Evolutionary conservation across 2,797 vertebrate genomes (phyloP).

Genomic region (Luscinia luscinia): DNA sequence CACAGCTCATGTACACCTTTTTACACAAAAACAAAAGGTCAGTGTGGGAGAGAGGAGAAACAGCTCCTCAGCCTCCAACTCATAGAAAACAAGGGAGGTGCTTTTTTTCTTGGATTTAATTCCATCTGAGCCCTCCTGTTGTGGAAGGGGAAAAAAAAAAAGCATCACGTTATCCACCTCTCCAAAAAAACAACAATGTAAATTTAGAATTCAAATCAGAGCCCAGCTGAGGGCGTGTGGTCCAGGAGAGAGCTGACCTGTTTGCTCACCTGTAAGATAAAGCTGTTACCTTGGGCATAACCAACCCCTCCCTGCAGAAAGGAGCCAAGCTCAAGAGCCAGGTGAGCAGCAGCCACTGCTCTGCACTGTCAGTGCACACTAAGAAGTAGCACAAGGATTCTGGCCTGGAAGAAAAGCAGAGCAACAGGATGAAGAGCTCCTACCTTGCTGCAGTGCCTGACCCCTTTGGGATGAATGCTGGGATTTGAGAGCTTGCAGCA

Average conservation of each 20-base stretch:
- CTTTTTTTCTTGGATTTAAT: neutral
- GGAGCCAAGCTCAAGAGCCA: neutral
- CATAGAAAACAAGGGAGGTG: neutral
- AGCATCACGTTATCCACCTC: neutral
- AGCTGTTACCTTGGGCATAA: constrained; percentile 18
- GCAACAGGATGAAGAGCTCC: constrained; percentile 17
- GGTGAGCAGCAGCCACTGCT: constrained; percentile 15
- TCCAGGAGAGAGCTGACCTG: neutral
- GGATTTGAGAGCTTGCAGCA: constrained; percentile 39
- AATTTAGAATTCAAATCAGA: neutral
- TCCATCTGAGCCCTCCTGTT: neutral
- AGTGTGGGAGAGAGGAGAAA: constrained; percentile 64
- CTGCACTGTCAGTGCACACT: neutral
- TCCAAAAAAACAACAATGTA: neutral
- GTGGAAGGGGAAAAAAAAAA: neutral
- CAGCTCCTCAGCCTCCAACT: constrained; percentile 34
- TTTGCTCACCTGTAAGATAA: constrained; percentile 18
- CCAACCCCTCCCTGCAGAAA: constrained; percentile 19
- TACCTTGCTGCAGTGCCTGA: constrained; percentile 24
- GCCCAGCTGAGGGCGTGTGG: neutral
- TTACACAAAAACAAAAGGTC: constrained; percentile 49
- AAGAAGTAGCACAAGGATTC: neutral
- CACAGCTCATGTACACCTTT: neutral
- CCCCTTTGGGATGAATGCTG: constrained; percentile 50
- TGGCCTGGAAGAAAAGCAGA: constrained; percentile 47